Evolutionary conservation across 2,113 vertebrate genomes (phyloP).

Genomic region (Scomber colias): DNA sequence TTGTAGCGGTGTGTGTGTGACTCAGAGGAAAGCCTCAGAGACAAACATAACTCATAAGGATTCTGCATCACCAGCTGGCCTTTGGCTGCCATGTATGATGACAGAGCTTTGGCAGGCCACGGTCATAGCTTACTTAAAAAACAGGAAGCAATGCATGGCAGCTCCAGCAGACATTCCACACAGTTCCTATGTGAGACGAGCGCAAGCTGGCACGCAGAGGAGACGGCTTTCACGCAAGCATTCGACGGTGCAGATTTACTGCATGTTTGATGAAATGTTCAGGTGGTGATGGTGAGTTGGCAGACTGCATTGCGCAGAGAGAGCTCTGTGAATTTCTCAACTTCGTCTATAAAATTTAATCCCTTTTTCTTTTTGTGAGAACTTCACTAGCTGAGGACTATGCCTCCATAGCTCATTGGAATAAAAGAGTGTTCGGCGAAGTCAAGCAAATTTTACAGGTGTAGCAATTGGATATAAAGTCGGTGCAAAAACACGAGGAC

Average conservation of each 20-base stretch:
- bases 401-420: no score
- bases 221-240: conserved; percentile 23
- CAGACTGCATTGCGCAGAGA: not conserved
- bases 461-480: no score
- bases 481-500: no score
- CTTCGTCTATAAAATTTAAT: not conserved
- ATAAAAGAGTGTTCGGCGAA: no score
- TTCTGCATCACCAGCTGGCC: conserved; percentile 31
- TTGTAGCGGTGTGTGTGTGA: conserved; percentile 18
- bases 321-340: not conserved
- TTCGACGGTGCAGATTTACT: conserved; percentile 23
- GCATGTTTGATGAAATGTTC: conserved; percentile 14
- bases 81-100: conserved; percentile 31
- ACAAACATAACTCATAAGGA: conserved; percentile 42
- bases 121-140: conserved; percentile 30
- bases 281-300: not conserved
- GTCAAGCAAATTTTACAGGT: no score
- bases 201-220: not conserved
- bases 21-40: conserved; percentile 55
- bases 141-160: conserved; percentile 37
- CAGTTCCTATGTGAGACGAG: not conserved
- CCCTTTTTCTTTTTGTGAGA: not conserved
- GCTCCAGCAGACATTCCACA: conserved; percentile 12
- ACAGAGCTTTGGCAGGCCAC: conserved; percentile 29
- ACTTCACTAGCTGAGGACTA: not conserved